phyloP scores from a whole-genome alignment of 2,888 invertebrate genomes.

The Drepana falcataria region DNA sequence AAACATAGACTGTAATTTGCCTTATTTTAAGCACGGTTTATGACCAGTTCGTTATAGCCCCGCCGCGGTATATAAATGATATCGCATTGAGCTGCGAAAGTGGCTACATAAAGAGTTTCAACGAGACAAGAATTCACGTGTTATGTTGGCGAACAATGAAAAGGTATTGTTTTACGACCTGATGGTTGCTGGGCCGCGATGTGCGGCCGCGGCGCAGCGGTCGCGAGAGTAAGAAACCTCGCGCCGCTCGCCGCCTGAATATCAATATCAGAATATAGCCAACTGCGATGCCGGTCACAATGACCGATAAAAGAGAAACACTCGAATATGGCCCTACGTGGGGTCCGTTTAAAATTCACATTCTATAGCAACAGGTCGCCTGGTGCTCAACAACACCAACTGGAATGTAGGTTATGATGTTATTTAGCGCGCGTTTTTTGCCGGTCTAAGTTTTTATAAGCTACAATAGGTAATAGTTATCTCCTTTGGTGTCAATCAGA shows the following conservation, averaged over 20 bases:
- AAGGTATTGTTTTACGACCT: slow-evolving; percentile 33
- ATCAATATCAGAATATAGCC: slow-evolving; percentile 70
- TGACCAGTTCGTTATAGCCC: not conserved
- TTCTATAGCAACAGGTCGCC: slow-evolving; percentile 47
- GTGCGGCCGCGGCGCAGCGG: slow-evolving; percentile 26
- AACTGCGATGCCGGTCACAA: slow-evolving; percentile 57
- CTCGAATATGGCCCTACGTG: slow-evolving; percentile 68
- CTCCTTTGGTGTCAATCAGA: slow-evolving; percentile 72
- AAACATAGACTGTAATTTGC: not conserved
- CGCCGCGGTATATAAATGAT: not conserved
- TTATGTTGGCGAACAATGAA: slow-evolving; percentile 28
- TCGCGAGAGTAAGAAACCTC: slow-evolving; percentile 58
- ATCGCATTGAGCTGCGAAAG: not conserved
- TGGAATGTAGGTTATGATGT: slow-evolving; percentile 77
- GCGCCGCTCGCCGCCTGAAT: slow-evolving; percentile 64
- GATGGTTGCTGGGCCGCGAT: slow-evolving; percentile 53
- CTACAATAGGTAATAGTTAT: slow-evolving; percentile 58
- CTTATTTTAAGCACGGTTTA: not conserved
- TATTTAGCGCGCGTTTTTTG: slow-evolving; percentile 71
- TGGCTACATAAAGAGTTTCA: not conserved
- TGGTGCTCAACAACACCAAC: slow-evolving; percentile 53
- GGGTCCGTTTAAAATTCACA: slow-evolving; percentile 70
- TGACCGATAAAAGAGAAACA: slow-evolving; percentile 72
- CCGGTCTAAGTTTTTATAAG: slow-evolving; percentile 65
- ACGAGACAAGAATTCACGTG: slow-evolving; percentile 8